Base-by-base conservation (phyloP, 1,140 invertebrate species). In the Papilio polyxenes region DNA sequence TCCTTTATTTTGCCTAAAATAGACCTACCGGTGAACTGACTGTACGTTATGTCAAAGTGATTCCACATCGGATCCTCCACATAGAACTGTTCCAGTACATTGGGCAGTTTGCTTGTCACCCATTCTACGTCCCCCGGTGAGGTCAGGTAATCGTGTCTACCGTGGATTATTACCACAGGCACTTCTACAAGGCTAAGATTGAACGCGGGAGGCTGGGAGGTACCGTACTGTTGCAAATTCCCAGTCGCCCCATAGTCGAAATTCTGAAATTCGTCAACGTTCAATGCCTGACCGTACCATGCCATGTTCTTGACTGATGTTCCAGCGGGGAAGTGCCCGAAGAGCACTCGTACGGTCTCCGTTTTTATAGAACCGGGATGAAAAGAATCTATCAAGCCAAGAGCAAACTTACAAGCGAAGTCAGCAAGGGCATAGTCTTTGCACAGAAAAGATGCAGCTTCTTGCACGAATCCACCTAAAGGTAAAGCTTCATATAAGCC, bases 271-370 rank as follows among this genome's bases (percentile, higher is more conserved):
- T 77, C 85, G 1, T 83, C 77, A 8, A 83, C 83, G 3, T 62
- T 82, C 86, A 95, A 37, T 89, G 77, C 93, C 87, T 96, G 96
- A 3, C 95, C 93, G 82, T 95, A 96, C 85, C 96, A 95, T 31
- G 96, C 93, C 11, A 98, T 92, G 85, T 97, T 97, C 83, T 96
- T 95, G 0, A 95, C 95, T 0, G 97, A 97, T 1, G 97, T 96
- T 3, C 97, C 97, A 20, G 97, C 96, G 0, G 97, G 97, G 82
- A 96, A 96, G 85, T 98, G 97, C 13, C 95, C 95, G 31, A 96
- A 88, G 37, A 89, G 44, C 0, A 75, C 69, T 6, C 74, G 81
- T 0, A 87, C 59, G 0, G 91, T 91, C 7, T 88, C 76, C n/a
- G 86, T 85, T 0, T 82, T 83, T 9, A 91, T 86, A 3, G 91